Percentiles rank a stretch among this genome's conserved stretches.
Conservation (phyloP, 1,140 invertebrate genomes). For the Eueides isabella region DNA sequence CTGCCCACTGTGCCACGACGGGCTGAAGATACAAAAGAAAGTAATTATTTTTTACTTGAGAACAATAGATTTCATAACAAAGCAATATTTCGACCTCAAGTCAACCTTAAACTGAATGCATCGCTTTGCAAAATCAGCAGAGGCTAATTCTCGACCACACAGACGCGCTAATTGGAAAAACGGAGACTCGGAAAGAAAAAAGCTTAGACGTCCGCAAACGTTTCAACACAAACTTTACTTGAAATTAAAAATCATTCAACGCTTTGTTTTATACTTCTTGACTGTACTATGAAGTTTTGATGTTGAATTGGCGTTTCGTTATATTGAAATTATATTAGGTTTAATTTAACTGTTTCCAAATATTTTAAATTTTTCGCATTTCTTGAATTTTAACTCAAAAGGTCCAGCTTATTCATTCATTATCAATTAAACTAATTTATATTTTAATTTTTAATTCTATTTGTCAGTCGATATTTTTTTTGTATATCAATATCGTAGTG, state of each 20-base stretch:
- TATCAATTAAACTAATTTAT: no score
- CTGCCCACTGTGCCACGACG: background rate
- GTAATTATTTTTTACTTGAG: background rate
- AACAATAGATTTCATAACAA: background rate
- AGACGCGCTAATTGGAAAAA: slow-evolving; percentile 44
- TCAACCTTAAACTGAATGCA: slow-evolving; percentile 27
- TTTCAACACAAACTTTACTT: slow-evolving; percentile 26
- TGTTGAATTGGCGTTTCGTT: background rate
- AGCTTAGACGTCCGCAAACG: slow-evolving; percentile 31
- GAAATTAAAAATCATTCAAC: slow-evolving; percentile 10
- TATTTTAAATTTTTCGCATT: no score
- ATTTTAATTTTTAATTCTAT: no score
- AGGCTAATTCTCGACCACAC: slow-evolving; percentile 42
- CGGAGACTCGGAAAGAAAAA: slow-evolving; percentile 28
- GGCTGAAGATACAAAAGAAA: background rate
- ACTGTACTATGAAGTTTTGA: slow-evolving; percentile 5
- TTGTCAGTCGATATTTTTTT: no score
- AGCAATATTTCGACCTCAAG: slow-evolving; percentile 18
- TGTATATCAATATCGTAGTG: no score
- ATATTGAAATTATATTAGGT: no score
- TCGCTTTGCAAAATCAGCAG: slow-evolving; percentile 32
- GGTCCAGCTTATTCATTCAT: no score
- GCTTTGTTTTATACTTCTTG: slow-evolving; percentile 16
- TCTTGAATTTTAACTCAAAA: no score
- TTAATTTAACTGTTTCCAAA: no score